phyloP scores from a whole-genome alignment of 2,797 vertebrate genomes.

The Lutjanus argentimaculatus region DNA sequence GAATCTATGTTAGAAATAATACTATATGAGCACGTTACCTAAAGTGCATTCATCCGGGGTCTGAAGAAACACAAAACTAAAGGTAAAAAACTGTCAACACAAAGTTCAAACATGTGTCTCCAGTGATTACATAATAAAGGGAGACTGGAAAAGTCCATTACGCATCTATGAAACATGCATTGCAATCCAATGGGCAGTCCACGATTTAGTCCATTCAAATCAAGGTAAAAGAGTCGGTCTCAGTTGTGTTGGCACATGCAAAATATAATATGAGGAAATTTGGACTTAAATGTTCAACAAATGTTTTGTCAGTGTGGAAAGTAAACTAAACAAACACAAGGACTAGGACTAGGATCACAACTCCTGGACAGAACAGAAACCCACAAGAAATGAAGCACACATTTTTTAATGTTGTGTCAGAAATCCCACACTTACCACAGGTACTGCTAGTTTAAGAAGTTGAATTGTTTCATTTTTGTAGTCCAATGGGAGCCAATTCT shows the following conservation, averaged over 20 bases:
- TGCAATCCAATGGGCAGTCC: no score
- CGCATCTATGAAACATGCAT: no score
- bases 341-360: not conserved
- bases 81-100: no score
- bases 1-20: no score
- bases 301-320: not conserved
- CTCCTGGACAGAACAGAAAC: no score
- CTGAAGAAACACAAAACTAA: no score
- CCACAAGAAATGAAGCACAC: not conserved
- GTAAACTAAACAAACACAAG: not conserved
- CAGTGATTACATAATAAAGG: no score
- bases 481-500: not conserved
- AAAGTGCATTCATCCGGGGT: no score
- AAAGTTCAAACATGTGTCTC: no score
- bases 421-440: not conserved
- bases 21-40: no score
- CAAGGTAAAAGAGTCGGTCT: not conserved
- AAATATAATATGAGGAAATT: not conserved
- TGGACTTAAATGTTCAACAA: not conserved
- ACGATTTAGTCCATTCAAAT: not conserved
- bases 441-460: slow-evolving; percentile 8
- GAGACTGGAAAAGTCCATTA: no score
- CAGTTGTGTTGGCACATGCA: not conserved
- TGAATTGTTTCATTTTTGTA: not conserved
- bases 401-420: not conserved